A percentile compares a stretch with the other conserved stretches of the same genome.
Conservation (phyloP, 2,113 vertebrate genomes). For the Chroicocephalus ridibundus region DNA sequence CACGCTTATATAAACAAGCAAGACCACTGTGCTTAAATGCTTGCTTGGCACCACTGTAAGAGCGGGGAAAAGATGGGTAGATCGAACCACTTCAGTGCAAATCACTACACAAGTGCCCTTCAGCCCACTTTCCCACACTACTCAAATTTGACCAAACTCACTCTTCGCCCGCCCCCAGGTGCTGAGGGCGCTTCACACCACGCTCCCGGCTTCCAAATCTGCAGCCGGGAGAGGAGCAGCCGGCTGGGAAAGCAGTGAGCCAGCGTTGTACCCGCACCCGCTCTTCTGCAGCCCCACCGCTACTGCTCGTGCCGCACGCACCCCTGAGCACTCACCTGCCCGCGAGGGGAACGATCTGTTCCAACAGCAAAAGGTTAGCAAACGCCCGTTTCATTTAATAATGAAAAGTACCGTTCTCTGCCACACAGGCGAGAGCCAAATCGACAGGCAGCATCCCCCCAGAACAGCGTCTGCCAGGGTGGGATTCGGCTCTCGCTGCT, state of each 20-base stretch:
- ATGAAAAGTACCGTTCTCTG: not conserved
- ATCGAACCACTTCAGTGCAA: not conserved
- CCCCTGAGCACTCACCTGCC: not conserved
- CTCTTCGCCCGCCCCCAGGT: not conserved
- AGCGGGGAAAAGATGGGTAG: too few species aligned
- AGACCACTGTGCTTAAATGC: not conserved
- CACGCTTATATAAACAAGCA: not conserved
- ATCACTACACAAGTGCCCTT: not conserved
- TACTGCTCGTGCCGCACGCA: not conserved
- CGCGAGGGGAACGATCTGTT: not conserved
- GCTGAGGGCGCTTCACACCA: accelerated
- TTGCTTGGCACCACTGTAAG: too few species aligned
- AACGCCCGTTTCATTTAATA: not conserved
- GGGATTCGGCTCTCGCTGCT: too few species aligned
- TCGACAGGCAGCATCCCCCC: too few species aligned
- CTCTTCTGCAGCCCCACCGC: not conserved
- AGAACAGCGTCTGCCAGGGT: too few species aligned
- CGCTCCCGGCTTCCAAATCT: accelerated
- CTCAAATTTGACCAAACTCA: not conserved
- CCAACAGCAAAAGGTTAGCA: not conserved
- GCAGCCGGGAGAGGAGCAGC: not conserved
- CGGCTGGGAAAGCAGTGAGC: not conserved
- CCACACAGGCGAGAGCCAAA: not conserved
- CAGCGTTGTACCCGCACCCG: accelerated
- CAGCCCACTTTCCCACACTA: not conserved